Percentiles rank a stretch among this genome's conserved stretches.
These are phyloP conservation scores for Meiosimyza decipiens DNA, from an alignment of 2,888 invertebrate species.

Conservation along the genomic window DNA sequence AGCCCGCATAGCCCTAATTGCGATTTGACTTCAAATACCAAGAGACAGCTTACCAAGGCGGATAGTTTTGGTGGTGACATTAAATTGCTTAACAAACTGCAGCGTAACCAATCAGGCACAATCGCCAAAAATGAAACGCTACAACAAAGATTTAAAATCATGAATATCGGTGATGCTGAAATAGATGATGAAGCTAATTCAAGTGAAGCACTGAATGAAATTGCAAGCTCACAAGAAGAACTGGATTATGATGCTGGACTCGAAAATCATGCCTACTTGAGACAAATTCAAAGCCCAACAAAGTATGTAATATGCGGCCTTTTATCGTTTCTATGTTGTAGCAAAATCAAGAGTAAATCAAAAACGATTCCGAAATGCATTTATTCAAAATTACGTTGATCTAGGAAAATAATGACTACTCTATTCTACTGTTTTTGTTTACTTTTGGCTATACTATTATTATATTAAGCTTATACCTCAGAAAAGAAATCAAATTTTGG, in stretches of 20 bases:
- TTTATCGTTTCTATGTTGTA: no score
- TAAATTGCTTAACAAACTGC: slow-evolving; percentile 78
- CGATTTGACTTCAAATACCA: slow-evolving; percentile 62
- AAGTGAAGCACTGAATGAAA: slow-evolving; percentile 47
- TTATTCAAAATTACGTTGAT: no score
- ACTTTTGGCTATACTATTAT: slow-evolving; percentile 1
- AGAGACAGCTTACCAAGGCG: slow-evolving; percentile 73
- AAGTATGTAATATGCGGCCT: slow-evolving; percentile 53
- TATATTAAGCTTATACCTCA: no score
- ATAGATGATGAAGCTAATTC: slow-evolving; percentile 41
- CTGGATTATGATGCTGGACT: slow-evolving; percentile 48
- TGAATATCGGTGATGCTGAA: slow-evolving; percentile 53
- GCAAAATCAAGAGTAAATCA: no score
- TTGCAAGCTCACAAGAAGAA: slow-evolving; percentile 58
- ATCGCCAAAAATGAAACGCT: slow-evolving; percentile 45
- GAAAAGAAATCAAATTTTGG: slow-evolving; percentile 31
- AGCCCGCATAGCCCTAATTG: slow-evolving; percentile 73
- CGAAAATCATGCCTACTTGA: slow-evolving; percentile 40
- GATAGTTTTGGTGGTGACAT: slow-evolving; percentile 86
- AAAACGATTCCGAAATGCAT: no score
- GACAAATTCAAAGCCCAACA: slow-evolving; percentile 63
- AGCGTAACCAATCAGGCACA: slow-evolving; percentile 66
- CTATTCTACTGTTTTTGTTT: no score
- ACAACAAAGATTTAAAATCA: slow-evolving; percentile 58
- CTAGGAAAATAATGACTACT: no score